These are phyloP conservation scores for Aphodius sticticus DNA, from an alignment of 2,888 invertebrate species.

Conservation along the genomic window DNA sequence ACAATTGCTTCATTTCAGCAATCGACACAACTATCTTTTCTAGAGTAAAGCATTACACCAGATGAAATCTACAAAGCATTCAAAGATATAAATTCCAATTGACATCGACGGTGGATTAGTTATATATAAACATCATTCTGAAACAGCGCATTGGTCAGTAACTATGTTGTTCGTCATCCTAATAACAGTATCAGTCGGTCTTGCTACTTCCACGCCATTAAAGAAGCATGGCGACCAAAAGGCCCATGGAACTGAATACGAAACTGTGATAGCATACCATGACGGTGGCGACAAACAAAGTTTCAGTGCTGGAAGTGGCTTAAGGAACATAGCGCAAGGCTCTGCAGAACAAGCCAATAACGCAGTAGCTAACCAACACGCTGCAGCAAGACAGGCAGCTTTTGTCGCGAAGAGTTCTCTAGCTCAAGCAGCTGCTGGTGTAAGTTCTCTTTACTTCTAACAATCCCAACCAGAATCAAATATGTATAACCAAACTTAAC, in stretches of 20 bases:
- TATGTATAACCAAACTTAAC: background rate
- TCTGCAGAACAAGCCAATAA: slow-evolving; percentile 75
- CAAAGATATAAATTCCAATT: background rate
- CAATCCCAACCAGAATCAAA: background rate
- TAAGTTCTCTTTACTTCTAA: slow-evolving; percentile 46
- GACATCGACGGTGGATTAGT: background rate
- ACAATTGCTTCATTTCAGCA: background rate
- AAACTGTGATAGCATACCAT: slow-evolving; percentile 19
- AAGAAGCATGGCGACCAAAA: background rate
- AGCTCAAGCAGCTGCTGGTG: slow-evolving; percentile 73
- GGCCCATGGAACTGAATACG: slow-evolving; percentile 11
- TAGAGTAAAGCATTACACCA: background rate
- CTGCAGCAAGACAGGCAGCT: slow-evolving; percentile 75
- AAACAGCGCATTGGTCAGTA: background rate
- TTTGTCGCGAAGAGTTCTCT: slow-evolving; percentile 74
- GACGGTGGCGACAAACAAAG: slow-evolving; percentile 58
- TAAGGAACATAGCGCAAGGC: slow-evolving; percentile 69
- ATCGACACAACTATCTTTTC: background rate
- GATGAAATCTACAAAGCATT: background rate
- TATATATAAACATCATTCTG: background rate
- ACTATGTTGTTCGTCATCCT: background rate
- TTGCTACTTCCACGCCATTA: background rate
- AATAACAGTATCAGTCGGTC: background rate
- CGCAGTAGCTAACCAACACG: slow-evolving; percentile 69
- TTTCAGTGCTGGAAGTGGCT: slow-evolving; percentile 69